Conservation (phyloP, 2,888 invertebrate genomes). For the Slavum lentiscoides region DNA sequence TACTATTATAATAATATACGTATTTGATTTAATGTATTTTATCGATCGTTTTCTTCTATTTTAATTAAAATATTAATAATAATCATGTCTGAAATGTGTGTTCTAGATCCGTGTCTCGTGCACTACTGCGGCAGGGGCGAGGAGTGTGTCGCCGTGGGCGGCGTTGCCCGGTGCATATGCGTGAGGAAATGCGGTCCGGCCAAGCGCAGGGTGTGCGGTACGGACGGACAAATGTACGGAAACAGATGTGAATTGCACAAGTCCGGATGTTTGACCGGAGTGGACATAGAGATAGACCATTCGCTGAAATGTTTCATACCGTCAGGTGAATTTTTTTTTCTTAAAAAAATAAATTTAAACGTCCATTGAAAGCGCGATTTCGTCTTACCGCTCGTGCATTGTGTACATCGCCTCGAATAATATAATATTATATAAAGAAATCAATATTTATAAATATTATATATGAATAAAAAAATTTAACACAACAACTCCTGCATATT, state of each 20-base stretch:
- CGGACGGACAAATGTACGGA: slow-evolving; percentile 69
- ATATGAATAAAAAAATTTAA: too few relatives aligned
- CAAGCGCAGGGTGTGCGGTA: slow-evolving; percentile 68
- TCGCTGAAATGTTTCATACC: slow-evolving; percentile 63
- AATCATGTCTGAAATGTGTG: not conserved
- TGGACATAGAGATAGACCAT: slow-evolving; percentile 65
- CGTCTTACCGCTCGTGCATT: too few relatives aligned
- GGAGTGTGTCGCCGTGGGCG: slow-evolving; percentile 66
- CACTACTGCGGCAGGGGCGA: slow-evolving; percentile 70
- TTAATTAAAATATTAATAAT: too few relatives aligned
- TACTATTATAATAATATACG: too few relatives aligned
- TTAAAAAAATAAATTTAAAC: not conserved
- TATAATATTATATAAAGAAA: too few relatives aligned
- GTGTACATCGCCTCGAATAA: too few relatives aligned
- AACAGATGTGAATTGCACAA: slow-evolving; percentile 72
- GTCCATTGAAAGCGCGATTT: not conserved
- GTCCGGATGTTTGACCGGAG: slow-evolving; percentile 66
- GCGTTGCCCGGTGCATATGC: slow-evolving; percentile 68
- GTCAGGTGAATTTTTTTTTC: slow-evolving; percentile 58
- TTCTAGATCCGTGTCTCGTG: slow-evolving; percentile 68
- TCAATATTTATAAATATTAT: too few relatives aligned
- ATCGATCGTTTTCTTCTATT: too few relatives aligned
- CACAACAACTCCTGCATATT: too few relatives aligned
- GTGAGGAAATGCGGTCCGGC: slow-evolving; percentile 65
- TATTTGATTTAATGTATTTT: too few relatives aligned